A percentile compares a stretch with the other conserved stretches of the same genome.
Evolutionary conservation across 2,888 invertebrate species (phyloP).

Genomic region (Omphaloscelis lunosa): DNA sequence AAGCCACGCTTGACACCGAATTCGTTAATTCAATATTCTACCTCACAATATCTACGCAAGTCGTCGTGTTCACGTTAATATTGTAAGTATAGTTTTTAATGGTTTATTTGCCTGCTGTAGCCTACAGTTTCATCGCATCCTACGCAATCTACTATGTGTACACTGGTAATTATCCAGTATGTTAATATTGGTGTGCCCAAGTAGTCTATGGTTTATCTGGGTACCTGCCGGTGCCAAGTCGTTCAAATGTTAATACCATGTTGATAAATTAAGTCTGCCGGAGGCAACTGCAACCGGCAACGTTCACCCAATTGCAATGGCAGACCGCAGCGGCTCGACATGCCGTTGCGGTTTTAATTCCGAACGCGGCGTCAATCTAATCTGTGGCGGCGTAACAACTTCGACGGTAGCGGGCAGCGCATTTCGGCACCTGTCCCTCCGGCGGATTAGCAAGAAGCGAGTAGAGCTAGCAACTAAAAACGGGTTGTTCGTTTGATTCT

Average conservation of each 20-base stretch:
- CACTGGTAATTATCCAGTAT: background rate
- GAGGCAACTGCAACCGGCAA: background rate
- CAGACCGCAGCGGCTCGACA: background rate
- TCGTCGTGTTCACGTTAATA: slow-evolving; percentile 91
- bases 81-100: slow-evolving; percentile 90
- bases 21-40: slow-evolving; percentile 92
- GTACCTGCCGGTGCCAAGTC: background rate
- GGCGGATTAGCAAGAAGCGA: background rate
- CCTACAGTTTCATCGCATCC: background rate
- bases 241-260: background rate
- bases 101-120: background rate
- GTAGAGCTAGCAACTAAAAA: background rate
- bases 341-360: background rate
- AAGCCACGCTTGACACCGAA: slow-evolving; percentile 91
- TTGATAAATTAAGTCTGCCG: background rate
- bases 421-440: background rate
- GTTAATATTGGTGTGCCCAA: background rate
- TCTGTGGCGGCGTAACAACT: background rate
- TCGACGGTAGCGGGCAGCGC: too few relatives aligned
- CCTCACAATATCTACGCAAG: slow-evolving; percentile 93
- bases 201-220: background rate
- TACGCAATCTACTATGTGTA: background rate
- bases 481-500: background rate
- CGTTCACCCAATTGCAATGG: too few relatives aligned
- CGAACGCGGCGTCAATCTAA: background rate